phyloP scores from a whole-genome alignment of 2,113 vertebrate species.

The Malurus melanocephalus region DNA sequence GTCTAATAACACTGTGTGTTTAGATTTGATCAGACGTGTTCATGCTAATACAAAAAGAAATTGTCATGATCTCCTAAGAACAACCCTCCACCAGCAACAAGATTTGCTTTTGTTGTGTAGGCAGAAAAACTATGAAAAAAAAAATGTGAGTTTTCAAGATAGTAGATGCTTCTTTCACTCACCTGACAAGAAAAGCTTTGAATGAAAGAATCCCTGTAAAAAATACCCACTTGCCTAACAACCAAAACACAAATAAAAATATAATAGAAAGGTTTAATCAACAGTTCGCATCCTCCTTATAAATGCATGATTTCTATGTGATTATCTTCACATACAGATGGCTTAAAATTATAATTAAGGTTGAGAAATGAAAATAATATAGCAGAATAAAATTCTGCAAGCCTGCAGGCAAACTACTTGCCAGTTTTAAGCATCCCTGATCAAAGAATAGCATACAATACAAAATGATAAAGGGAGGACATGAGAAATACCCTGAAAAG shows the following conservation, averaged over 20 bases:
- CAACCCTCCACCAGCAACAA: neutral
- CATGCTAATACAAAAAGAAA: conserved; percentile 20
- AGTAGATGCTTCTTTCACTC: neutral
- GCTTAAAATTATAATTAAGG: neutral
- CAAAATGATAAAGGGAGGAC: neutral
- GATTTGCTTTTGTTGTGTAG: neutral
- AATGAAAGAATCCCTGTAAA: neutral
- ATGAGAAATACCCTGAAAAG: neutral
- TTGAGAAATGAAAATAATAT: neutral
- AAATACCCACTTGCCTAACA: neutral
- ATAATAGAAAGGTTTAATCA: neutral
- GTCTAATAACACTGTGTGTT: conserved; percentile 20
- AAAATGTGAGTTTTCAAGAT: conserved; percentile 8
- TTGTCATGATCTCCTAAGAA: conserved; percentile 8
- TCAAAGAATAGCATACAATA: neutral
- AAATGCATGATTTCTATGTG: neutral
- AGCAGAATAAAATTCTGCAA: neutral
- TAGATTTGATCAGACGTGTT: conserved; percentile 28
- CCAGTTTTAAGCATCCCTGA: neutral
- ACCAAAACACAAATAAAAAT: neutral
- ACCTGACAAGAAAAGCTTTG: neutral
- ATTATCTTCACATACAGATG: neutral
- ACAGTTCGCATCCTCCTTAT: neutral
- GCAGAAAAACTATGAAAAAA: conserved; percentile 13
- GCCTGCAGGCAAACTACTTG: neutral